Base-by-base conservation (phyloP, 1,140 invertebrate species). In the Agraylea sexmaculata region DNA sequence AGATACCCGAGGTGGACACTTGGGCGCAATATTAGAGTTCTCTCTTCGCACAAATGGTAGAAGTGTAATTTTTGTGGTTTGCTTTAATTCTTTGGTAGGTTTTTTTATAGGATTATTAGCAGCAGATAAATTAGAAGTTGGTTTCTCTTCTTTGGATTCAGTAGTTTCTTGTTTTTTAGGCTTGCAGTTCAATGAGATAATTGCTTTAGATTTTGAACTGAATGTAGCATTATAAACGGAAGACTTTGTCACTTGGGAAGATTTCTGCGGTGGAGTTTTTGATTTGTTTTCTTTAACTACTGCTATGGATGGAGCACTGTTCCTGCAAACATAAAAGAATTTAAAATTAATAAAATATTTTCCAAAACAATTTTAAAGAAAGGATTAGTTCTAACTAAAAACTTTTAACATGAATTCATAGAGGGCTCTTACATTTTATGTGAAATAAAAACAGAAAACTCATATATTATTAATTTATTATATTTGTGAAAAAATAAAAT, bases 181-280 rank as follows among this genome's bases (percentile, higher is more conserved):
- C 4, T 33, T 4, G 31, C 13, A 15, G 10, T 15, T 31, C 13
- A 13, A n/a, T n/a, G n/a, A n/a, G n/a, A n/a, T n/a, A n/a, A n/a
- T 17, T 2, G 28, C 21, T 29, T 43, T 47, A 1, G 45, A 48
- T 23, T 44, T 44, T 10, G 42, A 44, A 20, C 42, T 44, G 15
- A 48, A 42, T n/a, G 46, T 48, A 12, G 19, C 35, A 30, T 41
- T 48, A 16, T 41, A 42, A 3, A 42, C 21, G n/a, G 31, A 30
- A 8, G 36, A 31, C 16, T 22, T 37, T 7, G 41, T 0, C 3
- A 4, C 25, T 17, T n/a, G 3, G 17, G 13, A 6, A 10, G 33
- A 6, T 19, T 13, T 28, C 16, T 28, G 23, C 34, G 23, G 25
- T 18, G 10, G 4, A 10, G 5, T 6, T 25, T 34, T 32, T 12